Base-by-base conservation (phyloP, 1,140 invertebrate species). In the Heliconius hewitsoni region DNA sequence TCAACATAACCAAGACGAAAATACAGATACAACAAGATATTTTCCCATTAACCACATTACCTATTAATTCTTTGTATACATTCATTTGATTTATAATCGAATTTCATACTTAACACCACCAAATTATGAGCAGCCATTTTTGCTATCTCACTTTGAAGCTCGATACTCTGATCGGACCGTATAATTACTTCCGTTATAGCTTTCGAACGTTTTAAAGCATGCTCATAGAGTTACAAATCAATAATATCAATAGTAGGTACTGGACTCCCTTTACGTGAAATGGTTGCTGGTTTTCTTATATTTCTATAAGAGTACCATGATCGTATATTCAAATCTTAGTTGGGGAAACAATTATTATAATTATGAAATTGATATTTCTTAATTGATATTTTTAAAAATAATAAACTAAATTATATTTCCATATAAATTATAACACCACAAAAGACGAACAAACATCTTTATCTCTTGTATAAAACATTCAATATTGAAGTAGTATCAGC, bases 161-260 rank as follows among this genome's bases (percentile, higher is more conserved):
- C 27, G 23, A 27, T 13, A 23, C 55, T 66, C 79, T 66, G 57
- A 66, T 66, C 57, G 71, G 74, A 79, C 60, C 55, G 27, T 79
- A 79, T 81, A 79, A 81, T 83, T 80, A 80, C 71, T 77, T 83
- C 76, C 74, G 73, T 78, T 78, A 50, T 66, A 66, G 23, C 57
- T 76, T 55, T 80, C 50, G 57, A 66, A 70, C 46, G 66, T 74
- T 79, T 79, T 74, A 16, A 73, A 50, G 23, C 39, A 66, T 27
- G 57, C 23, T 27, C 55, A 57, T 6, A 52, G 13, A 57, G 55
- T 19, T 27, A 66, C 8, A 57, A 37, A 57, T 8, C 19, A 23
- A 57, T 57, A 57, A 57, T 18, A 57, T 57, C 16, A 18, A 52
- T 52, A 50, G 3, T 18, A 52, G 16, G 16, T 52, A 18, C 16